phyloP scores from a whole-genome alignment of 2,797 vertebrate species.

The Xyrichtys novacula region DNA sequence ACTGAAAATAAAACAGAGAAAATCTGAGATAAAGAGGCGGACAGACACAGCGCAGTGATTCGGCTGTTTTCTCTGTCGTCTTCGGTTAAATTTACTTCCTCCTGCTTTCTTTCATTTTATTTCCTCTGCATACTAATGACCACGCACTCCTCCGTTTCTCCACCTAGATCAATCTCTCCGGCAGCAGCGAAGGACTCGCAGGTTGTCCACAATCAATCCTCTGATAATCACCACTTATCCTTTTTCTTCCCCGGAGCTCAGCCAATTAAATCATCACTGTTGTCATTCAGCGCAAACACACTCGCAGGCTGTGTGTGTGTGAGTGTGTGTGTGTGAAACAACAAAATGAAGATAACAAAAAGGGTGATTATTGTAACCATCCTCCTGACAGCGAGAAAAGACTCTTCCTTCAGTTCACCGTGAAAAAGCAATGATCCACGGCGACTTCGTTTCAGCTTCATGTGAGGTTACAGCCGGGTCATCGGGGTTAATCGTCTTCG shows the following conservation, averaged over 20 bases:
- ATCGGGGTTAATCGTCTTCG: neutral
- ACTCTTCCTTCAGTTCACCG: neutral
- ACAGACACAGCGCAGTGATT: neutral
- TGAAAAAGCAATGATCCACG: conserved; percentile 8
- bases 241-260: conserved; percentile 24
- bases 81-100: neutral
- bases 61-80: conserved; percentile 2
- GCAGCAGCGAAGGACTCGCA: conserved; percentile 15
- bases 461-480: conserved; percentile 18
- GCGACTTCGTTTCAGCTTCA: neutral
- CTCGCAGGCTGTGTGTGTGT: neutral
- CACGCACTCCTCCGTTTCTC: neutral
- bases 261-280: conserved; percentile 57
- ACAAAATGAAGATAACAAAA: conserved; percentile 26
- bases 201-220: conserved; percentile 50
- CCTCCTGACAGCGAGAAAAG: conserved; percentile 5
- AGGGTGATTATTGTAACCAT: conserved; percentile 25
- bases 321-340: conserved; percentile 24
- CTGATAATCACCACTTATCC: conserved; percentile 58
- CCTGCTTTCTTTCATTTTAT: conserved; percentile 2
- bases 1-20: neutral
- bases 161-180: conserved; percentile 37
- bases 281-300: conserved; percentile 28
- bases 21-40: conserved; percentile 14
- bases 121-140: conserved; percentile 37